Evolutionary conservation across 2,797 vertebrate genomes (phyloP).

Genomic region (Cyclura pinguis): DNA sequence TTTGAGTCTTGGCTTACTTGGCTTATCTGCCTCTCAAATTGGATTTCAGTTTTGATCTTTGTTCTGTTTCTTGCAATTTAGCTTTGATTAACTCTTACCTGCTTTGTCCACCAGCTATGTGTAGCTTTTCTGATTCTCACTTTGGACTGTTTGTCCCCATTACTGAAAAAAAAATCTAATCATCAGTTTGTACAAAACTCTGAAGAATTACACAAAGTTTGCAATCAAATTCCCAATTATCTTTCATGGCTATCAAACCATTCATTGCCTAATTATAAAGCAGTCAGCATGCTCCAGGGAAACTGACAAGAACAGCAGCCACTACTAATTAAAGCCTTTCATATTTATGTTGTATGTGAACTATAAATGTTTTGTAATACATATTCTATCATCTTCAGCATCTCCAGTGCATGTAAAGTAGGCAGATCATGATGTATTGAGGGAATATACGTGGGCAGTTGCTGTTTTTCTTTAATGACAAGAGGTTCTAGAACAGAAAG

Average conservation of each 20-base stretch:
- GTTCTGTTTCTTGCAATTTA: no score
- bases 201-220: background rate
- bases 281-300: constrained; percentile 15
- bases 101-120: no score
- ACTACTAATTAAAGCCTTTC: constrained; percentile 12
- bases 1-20: no score
- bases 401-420: background rate
- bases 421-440: background rate
- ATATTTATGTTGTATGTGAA: background rate
- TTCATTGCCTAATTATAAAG: background rate
- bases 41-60: no score
- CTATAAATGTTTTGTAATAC: constrained; percentile 34
- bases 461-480: background rate
- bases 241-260: background rate
- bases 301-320: background rate
- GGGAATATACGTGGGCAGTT: background rate
- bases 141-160: no score
- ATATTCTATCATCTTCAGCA: background rate
- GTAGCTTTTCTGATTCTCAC: no score
- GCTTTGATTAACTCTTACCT: no score
- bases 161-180: no score
- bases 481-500: background rate
- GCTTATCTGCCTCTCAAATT: no score
- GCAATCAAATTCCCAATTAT: background rate
- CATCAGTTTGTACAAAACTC: background rate